Percentiles rank a stretch among this genome's conserved stretches.
Conservation (phyloP, 2,113 vertebrate species). For the Channa maculata region DNA sequence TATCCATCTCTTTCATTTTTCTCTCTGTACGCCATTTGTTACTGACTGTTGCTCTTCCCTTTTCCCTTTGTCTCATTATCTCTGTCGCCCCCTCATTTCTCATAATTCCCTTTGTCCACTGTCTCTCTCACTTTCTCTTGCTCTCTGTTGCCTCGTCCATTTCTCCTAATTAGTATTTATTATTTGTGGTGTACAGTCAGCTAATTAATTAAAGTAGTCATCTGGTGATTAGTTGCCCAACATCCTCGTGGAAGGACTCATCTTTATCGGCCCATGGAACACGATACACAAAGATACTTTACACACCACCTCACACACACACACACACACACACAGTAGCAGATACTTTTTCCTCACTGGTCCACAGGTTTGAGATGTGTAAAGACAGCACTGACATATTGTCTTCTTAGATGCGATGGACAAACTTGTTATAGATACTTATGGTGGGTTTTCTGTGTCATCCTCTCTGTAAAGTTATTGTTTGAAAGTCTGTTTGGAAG, state of each 20-base stretch:
- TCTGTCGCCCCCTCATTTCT: slow-evolving; percentile 11
- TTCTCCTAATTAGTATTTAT: slow-evolving; percentile 65
- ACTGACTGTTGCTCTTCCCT: slow-evolving; percentile 19
- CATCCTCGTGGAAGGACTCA: slow-evolving; percentile 47
- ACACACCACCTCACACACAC: slow-evolving; percentile 18
- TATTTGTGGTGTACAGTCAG: slow-evolving; percentile 33
- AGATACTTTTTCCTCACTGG: neutral
- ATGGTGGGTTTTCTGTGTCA: neutral
- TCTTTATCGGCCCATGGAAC: slow-evolving; percentile 64
- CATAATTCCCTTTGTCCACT: neutral
- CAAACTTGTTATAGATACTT: too few species aligned
- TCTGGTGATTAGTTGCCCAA: slow-evolving; percentile 63
- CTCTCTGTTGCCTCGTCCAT: neutral
- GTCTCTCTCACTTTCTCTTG: neutral
- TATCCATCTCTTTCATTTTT: slow-evolving; percentile 4
- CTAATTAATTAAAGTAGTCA: slow-evolving; percentile 72
- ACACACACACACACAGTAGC: neutral
- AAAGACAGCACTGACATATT: neutral
- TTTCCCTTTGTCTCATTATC: slow-evolving; percentile 26
- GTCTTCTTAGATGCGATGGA: neutral
- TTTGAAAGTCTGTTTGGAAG: neutral
- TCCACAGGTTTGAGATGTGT: neutral
- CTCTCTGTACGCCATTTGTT: slow-evolving; percentile 4
- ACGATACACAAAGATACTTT: slow-evolving; percentile 48
- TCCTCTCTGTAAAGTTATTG: neutral